phyloP scores from a whole-genome alignment of 1,140 invertebrate genomes.

The Bombus superbus region DNA sequence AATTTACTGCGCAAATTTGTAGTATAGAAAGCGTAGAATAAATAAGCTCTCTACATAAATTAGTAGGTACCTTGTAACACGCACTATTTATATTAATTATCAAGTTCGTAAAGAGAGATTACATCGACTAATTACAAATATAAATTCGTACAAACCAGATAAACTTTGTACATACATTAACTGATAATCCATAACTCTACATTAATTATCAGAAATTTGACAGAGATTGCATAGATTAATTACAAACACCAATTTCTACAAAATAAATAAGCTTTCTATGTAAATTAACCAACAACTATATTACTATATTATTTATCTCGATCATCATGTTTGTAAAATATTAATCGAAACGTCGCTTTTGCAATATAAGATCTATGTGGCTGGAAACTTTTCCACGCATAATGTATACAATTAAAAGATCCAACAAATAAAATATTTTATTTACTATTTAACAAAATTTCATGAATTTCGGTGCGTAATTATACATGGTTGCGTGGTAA shows the following conservation, averaged over 20 bases:
- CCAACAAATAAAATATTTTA: no score
- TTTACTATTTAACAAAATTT: no score
- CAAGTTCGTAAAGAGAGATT: not conserved
- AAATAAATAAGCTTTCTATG: not conserved
- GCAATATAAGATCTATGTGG: no score
- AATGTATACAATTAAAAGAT: no score
- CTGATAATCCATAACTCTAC: not conserved
- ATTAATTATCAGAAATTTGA: not conserved
- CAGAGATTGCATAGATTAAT: not conserved
- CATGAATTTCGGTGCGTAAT: no score
- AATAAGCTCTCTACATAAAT: not conserved
- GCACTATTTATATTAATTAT: not conserved
- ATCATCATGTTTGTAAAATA: no score
- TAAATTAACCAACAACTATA: not conserved
- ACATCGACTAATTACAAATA: not conserved
- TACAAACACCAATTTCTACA: not conserved
- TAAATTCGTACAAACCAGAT: not conserved
- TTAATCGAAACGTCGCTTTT: no score
- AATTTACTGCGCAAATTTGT: not conserved
- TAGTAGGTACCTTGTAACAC: not conserved
- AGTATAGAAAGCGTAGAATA: not conserved
- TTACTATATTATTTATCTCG: no score
- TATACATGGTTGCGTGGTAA: no score
- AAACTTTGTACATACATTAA: not conserved
- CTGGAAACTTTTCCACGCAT: no score